Evolutionary conservation across 2,797 vertebrate species (phyloP), one percentile per base, ranked within the genome.

Genomic region (Pantherophis alleghaniensis): DNA sequence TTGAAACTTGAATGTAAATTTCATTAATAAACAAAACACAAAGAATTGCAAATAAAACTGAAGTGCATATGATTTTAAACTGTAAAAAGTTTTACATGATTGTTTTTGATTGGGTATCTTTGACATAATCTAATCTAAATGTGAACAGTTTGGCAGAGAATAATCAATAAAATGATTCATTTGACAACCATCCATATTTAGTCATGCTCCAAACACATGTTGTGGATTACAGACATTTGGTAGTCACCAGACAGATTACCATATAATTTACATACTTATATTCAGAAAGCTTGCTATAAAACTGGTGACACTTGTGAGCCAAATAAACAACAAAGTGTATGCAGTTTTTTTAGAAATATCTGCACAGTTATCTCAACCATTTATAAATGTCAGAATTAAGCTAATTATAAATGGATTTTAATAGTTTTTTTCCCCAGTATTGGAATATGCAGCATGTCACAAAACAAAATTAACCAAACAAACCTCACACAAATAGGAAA

Each of bases 181-280:
- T 59, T 93, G 92, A 86, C 32, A 57, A 12, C 51, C 11, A 90
- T 16, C 20, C 12, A 32, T 10, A 87, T 93, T 66, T 26, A 59
- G 53, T 87, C 89, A 87, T 87, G 28, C 26, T 91, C 55, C 83
- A 59, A 87, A 63, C 24, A 11, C 55, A 91, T 51, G 55, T 59
- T 93, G 28, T 74, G 1, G 89, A 60, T 14, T 24, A 47, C 47
- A 26, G 37, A 59, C 16, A 90, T 66, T 79, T 86, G 83, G 7
- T 90, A 57, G 59, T 93, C 89, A 93, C 83, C 60, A 90, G 69
- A 92, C n/a, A 90, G 55, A 87, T 90, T 87, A 93, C 51, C 53
- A 20, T 87, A 59, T 24, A 32, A 87, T 74, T 59, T 87, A 47
- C 83, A 88, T 79, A 59, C 53, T 86, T 51, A 56, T 7, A n/a